Evolutionary conservation across 2,113 vertebrate genomes (phyloP), one percentile per base, ranked within the genome.

Genomic region (Pelecanoides urinatrix): DNA sequence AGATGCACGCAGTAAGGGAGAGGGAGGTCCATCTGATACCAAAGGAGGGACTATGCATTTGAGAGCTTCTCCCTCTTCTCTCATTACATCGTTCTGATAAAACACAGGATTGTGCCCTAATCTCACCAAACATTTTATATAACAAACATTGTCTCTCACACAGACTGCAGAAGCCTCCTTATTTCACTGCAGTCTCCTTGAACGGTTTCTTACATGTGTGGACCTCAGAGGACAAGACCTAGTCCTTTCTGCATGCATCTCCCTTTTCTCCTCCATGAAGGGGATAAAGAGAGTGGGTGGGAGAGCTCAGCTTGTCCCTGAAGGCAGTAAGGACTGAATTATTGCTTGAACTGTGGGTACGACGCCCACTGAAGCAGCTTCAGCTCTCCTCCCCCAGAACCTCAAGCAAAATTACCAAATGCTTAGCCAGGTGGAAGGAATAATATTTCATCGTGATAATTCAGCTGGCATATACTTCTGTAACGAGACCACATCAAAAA

Each of bases 401-500:
- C n/a, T 72, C 58, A 66, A 85, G 19, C 49, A 78, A 82, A 95
- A 87, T 89, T 85, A 82, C 49, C 42, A 16, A 73, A 25, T 29
- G 14, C 83, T 90, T 88, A 74, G 13, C 78, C 75, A 74, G 79
- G 76, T 84, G 75, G 86, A 94, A 95, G 84, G 89, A 96, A 70
- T 47, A 90, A 42, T 13, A 76, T 87, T 90, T 96, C 40, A 67
- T 63, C 14, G 5, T 86, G 78, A 89, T 88, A 94, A 63, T 87
- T 92, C 74, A 83, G 42, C 67, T 91, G 87, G 92, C 58, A 44
- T 71, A 25, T 17, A 11, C 77, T 73, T 79, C 77, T 94, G 71
- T 88, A 92, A 91, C 0, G 5, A 95, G 89, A 95, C 96, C 95
- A 96, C 97, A 96, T 91, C 95, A 96, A 96, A 96, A 96, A 97